phyloP scores from a whole-genome alignment of 2,797 vertebrate species.

The Sebastes minor region DNA sequence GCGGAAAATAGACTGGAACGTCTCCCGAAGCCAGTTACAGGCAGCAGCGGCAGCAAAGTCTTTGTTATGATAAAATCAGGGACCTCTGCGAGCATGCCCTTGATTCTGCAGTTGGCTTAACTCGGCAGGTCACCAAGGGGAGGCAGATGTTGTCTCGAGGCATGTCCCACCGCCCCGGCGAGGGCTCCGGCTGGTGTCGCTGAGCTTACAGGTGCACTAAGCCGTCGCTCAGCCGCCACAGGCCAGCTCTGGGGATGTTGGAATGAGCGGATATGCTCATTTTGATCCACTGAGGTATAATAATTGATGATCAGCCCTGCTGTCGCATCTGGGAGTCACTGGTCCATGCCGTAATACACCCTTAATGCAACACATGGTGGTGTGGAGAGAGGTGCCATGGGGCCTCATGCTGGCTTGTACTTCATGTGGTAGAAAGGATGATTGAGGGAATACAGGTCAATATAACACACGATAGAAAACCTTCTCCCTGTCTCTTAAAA shows the following conservation, averaged over 20 bases:
- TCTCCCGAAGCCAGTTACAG: conserved; percentile 70
- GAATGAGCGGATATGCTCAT: conserved; percentile 80
- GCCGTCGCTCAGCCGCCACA: conserved; percentile 58
- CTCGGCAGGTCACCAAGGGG: conserved; percentile 75
- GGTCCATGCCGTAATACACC: conserved; percentile 73
- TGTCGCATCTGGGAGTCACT: conserved; percentile 83
- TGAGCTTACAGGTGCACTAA: conserved; percentile 75
- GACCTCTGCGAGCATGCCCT: conserved; percentile 71
- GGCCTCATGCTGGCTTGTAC: conserved; percentile 60
- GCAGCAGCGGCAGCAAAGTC: conserved; percentile 51
- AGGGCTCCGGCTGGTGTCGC: conserved; percentile 74
- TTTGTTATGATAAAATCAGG: conserved; percentile 75
- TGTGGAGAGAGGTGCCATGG: conserved; percentile 64
- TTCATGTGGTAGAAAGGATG: conserved; percentile 47
- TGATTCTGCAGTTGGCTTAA: conserved; percentile 80
- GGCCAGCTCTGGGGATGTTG: conserved; percentile 70
- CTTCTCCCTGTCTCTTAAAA: not conserved
- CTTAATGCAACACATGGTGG: conserved; percentile 74
- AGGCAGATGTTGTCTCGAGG: conserved; percentile 87
- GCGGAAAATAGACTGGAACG: conserved; percentile 68
- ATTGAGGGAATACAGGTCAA: conserved; percentile 23
- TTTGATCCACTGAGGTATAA: conserved; percentile 87
- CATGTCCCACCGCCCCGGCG: conserved; percentile 69
- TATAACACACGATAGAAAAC: conserved; percentile 26
- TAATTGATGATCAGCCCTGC: conserved; percentile 88